A percentile compares a stretch with the other conserved stretches of the same genome.
phyloP scores from a whole-genome alignment of 1,140 invertebrate genomes.

The Harlomillsia oculata region DNA sequence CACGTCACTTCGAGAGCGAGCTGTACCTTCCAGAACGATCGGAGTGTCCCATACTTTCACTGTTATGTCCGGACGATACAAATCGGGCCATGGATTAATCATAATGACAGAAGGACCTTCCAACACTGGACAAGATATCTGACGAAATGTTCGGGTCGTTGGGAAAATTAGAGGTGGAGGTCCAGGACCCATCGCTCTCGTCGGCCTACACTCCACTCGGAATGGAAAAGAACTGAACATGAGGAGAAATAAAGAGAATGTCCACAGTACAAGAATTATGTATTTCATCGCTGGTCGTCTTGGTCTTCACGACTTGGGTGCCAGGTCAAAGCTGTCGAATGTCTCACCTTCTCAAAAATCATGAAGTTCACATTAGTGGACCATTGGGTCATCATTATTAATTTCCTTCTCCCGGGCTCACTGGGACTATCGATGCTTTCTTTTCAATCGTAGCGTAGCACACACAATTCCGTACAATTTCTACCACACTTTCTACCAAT shows the following conservation, averaged over 20 bases:
- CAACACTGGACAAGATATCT: constrained; percentile 19
- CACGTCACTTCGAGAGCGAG: constrained; percentile 32
- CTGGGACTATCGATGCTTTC: background rate
- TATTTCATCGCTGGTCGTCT: constrained; percentile 33
- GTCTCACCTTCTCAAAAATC: background rate
- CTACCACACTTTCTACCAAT: background rate
- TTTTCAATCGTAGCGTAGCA: background rate
- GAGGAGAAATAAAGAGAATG: constrained; percentile 31
- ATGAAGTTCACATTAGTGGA: too few relatives aligned
- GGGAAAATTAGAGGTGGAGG: constrained; percentile 12
- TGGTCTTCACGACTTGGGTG: background rate
- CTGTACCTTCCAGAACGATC: constrained; percentile 34
- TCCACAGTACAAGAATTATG: constrained; percentile 32
- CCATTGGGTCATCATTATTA: too few relatives aligned
- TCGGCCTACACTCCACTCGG: constrained; percentile 32
- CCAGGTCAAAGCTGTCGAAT: background rate
- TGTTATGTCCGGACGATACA: constrained; percentile 32
- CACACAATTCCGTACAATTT: background rate
- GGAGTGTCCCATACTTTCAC: constrained; percentile 31
- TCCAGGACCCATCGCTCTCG: constrained; percentile 29
- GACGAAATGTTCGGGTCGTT: background rate
- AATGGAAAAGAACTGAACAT: constrained; percentile 36
- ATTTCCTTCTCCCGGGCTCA: background rate
- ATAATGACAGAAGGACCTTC: constrained; percentile 10
- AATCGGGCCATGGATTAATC: constrained; percentile 21